Evolutionary conservation across 2,797 vertebrate species (phyloP), one percentile per base, ranked within the genome.

Genomic region (Hydrophis major): DNA sequence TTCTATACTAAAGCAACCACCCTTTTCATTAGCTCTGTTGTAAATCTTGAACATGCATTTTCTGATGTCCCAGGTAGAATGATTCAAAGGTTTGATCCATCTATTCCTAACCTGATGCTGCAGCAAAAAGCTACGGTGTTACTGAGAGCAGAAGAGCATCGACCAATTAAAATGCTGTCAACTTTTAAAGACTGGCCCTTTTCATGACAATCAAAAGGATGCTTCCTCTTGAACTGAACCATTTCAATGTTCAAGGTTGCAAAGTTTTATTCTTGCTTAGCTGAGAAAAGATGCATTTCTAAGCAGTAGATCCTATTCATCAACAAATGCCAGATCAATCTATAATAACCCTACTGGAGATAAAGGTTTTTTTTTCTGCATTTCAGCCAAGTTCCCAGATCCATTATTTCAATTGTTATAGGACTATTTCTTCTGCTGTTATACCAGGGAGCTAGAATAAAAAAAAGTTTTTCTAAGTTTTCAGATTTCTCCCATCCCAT

Each of bases 401-500:
- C 25, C 66, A 47, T 27, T 56, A 4, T 86, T 42, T 78, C 28
- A 32, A 57, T 42, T 50, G 28, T 60, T 66, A 91, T 60, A 90
- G 63, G 27, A 63, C 14, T 50, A 20, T 53, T 37, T 32, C 55
- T 12, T 28, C 16, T 22, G 53, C 55, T 87, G 42, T 12, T 32
- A 10, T 42, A 6, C 60, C 55, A 91, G 55, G 37, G 42, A 47
- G 53, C 42, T 88, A 56, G 56, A 91, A 88, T 28, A 2, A n/a
- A 59, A 66, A 66, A 66, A n/a, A 12, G 4, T 60, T 32, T 50
- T 53, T 20, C 1, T 25, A 6, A 42, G 53, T 5, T 20, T 2
- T 13, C 14, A 22, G 37, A n/a, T 13, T 5, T 28, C 3, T 16
- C 13, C 53, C 0, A 4, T 3, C 1, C 0, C 11, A 3, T 56